phyloP scores from a whole-genome alignment of 2,113 vertebrate species.

The Phocoena sinus region DNA sequence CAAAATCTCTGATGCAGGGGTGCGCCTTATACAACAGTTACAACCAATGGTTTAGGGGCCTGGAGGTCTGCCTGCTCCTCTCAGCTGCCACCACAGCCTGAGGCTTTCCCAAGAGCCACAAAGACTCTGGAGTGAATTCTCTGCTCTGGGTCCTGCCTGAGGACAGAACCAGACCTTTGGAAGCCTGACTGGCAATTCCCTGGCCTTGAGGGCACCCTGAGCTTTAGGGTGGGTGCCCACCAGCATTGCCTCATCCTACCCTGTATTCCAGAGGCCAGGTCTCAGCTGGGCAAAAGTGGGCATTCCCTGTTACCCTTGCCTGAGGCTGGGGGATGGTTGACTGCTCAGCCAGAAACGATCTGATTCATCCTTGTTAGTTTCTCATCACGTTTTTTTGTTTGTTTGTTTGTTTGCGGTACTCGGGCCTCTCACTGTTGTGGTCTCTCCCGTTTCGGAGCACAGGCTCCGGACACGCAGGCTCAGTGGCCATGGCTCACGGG shows the following conservation, averaged over 20 bases:
- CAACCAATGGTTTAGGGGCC: not conserved
- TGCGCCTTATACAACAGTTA: not conserved
- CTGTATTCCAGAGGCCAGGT: not conserved
- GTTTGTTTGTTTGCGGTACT: not conserved
- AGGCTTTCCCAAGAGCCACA: accelerated
- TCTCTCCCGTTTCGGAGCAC: no score
- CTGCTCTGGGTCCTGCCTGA: not conserved
- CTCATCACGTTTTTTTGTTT: not conserved
- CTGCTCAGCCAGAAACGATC: not conserved
- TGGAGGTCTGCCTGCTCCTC: not conserved
- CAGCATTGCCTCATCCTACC: not conserved
- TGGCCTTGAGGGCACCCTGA: not conserved
- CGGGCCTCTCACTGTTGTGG: no score
- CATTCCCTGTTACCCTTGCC: not conserved
- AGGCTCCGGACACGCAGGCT: no score
- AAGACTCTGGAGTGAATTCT: not conserved
- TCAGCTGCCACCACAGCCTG: accelerated
- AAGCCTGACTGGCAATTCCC: not conserved
- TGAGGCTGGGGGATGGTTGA: accelerated
- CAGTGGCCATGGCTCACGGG: no score
- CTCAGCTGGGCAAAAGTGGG: not conserved
- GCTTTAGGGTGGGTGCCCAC: not conserved
- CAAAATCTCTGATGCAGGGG: not conserved
- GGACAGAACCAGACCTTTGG: not conserved
- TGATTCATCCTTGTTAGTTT: not conserved